Percentiles rank a stretch among this genome's conserved stretches.
Conservation (phyloP, 2,113 vertebrate species). For the Rutilus rutilus region DNA sequence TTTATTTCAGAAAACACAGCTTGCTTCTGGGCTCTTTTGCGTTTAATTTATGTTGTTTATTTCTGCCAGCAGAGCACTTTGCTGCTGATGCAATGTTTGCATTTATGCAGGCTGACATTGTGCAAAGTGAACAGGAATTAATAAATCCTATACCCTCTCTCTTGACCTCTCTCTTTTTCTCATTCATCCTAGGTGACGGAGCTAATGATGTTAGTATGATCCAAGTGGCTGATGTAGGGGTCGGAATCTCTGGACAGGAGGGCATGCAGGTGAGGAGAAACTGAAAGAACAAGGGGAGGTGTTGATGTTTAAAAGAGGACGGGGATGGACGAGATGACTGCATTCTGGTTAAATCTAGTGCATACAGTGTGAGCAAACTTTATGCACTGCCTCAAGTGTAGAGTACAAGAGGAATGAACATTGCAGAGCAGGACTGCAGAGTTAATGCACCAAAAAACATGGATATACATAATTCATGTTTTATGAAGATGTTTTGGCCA, state of each 20-base stretch:
- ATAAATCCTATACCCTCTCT: neutral
- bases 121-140: slow-evolving; percentile 6
- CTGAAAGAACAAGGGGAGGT: neutral
- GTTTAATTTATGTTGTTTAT: slow-evolving; percentile 48
- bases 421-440: slow-evolving; percentile 27
- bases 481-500: slow-evolving; percentile 35
- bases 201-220: slow-evolving; percentile 99
- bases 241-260: slow-evolving; percentile 97
- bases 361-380: no score
- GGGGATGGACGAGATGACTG: neutral
- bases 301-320: neutral
- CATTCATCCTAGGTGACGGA: slow-evolving; percentile 86
- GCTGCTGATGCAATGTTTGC: slow-evolving; percentile 59
- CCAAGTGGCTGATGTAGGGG: slow-evolving; percentile 96
- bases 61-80: slow-evolving; percentile 58
- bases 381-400: neutral
- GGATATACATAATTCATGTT: slow-evolving; percentile 38
- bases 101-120: slow-evolving; percentile 49
- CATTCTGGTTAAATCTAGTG: neutral
- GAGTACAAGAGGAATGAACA: slow-evolving; percentile 17
- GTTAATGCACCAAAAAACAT: slow-evolving; percentile 9
- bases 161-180: neutral
- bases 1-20: slow-evolving; percentile 17
- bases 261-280: slow-evolving; percentile 92
- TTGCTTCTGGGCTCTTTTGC: slow-evolving; percentile 52